Evolutionary conservation across 2,113 vertebrate species (phyloP), one percentile per base, ranked within the genome.

Genomic region (Tychaedon coryphoeus): DNA sequence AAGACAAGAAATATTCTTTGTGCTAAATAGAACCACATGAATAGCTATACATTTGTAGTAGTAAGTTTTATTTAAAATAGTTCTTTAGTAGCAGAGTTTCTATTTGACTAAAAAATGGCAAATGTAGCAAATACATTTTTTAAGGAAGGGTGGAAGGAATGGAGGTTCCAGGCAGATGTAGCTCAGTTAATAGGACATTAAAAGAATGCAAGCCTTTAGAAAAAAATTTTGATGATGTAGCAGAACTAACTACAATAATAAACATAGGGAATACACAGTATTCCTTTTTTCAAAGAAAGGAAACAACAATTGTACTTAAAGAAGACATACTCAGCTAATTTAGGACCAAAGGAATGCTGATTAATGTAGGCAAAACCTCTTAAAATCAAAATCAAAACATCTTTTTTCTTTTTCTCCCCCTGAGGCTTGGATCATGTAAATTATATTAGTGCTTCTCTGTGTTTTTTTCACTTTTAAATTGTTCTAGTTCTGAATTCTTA

Each of bases 331-430:
- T 62, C 23, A 83, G 25, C 22, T 69, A 73, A 40, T 43, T 91
- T 67, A 28, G 23, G 51, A 79, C 61, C 24, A 56, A 82, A 72
- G 12, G 4, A 61, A 65, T 50, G 43, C 16, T 62, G 53, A 74
- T 51, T 62, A 74, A 70, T 70, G 18, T 22, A 74, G 34, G 51
- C 3, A 72, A 56, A 84, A 57, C 6, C 5, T 23, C 33, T 65
- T 73, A 40, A 57, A 80, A 62, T 65, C 9, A 71, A 67, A 78
- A 26, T 64, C 14, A 71, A 66, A 73, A 5, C 5, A 28, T 9
- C 0, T 60, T 36, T 50, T 65, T 18, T 14, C 4, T 22, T 53
- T 23, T n/a, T 14, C 11, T 3, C 3, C 11, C 7, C 14, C 14
- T 14, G 25, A 78, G 8, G 5, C n/a, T 33, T 47, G 14, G 10